These are phyloP conservation scores for Rousettus madagascariensis DNA, from an alignment of 2,797 vertebrate genomes.

Conservation along the genomic window DNA sequence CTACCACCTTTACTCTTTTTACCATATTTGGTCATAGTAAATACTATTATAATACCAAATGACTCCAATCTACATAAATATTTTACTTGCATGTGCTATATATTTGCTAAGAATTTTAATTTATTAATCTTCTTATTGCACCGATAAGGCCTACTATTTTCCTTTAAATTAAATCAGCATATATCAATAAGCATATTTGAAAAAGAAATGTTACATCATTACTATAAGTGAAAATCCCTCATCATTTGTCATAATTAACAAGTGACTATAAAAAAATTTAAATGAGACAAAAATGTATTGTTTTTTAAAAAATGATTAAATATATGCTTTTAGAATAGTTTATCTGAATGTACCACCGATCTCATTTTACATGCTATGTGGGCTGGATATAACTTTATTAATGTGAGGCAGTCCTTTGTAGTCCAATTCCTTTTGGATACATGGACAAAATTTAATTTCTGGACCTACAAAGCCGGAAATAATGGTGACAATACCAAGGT, in stretches of 20 bases:
- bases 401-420: not conserved
- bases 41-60: not conserved
- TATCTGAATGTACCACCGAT: not conserved
- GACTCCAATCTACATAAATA: not conserved
- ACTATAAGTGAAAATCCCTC: not conserved
- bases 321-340: not conserved
- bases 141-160: not conserved
- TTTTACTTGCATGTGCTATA: not conserved
- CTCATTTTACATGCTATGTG: not conserved
- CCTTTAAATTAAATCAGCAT: not conserved
- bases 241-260: not conserved
- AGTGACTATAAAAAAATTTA: not conserved
- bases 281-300: too few relatives aligned
- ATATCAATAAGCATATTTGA: not conserved
- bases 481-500: not conserved
- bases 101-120: not conserved
- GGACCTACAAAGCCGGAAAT: not conserved
- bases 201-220: not conserved
- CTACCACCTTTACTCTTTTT: not conserved
- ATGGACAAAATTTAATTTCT: not conserved
- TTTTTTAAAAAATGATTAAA: not conserved
- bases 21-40: not conserved
- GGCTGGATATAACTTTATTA: not conserved
- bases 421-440: not conserved
- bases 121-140: not conserved